Evolutionary conservation across 2,113 vertebrate genomes (phyloP).

Genomic region (Perca flavescens): DNA sequence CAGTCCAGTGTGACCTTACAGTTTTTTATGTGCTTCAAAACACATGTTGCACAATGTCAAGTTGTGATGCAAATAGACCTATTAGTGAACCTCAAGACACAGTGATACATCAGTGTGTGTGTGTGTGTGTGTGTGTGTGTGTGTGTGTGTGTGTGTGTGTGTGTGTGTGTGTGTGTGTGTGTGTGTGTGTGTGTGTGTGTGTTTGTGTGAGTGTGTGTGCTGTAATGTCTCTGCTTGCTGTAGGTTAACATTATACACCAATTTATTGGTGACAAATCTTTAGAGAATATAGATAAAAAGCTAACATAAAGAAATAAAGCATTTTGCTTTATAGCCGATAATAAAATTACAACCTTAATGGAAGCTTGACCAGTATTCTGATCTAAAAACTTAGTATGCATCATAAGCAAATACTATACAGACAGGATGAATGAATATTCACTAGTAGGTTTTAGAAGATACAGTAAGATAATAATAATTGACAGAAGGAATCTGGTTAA

Average conservation of each 20-base stretch:
- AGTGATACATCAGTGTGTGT: background rate
- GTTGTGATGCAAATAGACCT: constrained; percentile 63
- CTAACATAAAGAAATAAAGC: background rate
- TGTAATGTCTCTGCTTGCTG: background rate
- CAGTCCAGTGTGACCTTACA: constrained; percentile 55
- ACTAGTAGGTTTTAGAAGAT: background rate
- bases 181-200: background rate
- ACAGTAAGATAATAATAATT: background rate
- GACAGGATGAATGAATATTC: background rate
- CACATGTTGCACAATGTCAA: constrained; percentile 46
- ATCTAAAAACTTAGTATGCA: background rate
- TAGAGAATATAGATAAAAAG: background rate
- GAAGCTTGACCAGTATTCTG: background rate
- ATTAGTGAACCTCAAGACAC: constrained; percentile 6
- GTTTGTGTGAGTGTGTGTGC: background rate
- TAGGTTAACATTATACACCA: background rate
- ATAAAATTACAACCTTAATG: background rate
- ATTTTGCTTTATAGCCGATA: background rate
- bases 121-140: background rate
- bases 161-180: background rate
- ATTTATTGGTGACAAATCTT: background rate
- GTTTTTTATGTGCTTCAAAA: constrained; percentile 54
- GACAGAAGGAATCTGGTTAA: background rate
- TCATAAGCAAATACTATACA: background rate
- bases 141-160: background rate